Percentiles rank a stretch among this genome's conserved stretches.
Evolutionary conservation across 2,113 vertebrate genomes (phyloP).

Genomic region (Tenrec ecaudatus): DNA sequence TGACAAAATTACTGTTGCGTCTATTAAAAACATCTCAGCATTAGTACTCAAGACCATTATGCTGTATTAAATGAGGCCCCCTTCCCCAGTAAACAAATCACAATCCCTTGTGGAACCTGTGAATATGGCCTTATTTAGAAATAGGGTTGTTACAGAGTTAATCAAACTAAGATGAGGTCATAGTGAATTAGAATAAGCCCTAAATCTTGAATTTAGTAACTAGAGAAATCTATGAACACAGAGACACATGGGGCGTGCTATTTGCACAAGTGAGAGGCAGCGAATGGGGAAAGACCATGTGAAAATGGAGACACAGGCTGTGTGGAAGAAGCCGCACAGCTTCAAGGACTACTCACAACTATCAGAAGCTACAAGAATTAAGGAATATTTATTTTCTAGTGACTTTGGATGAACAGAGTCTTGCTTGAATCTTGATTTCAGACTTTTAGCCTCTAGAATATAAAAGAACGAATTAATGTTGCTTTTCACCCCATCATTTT

Average conservation of each 20-base stretch:
- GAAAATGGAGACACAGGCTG: background rate
- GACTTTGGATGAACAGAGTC: background rate
- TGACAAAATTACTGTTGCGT: background rate
- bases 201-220: background rate
- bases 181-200: background rate
- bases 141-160: background rate
- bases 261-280: background rate
- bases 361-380: background rate
- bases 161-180: background rate
- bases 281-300: background rate
- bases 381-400: background rate
- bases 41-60: background rate
- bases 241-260: background rate
- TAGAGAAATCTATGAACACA: background rate
- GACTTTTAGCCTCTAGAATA: background rate
- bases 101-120: background rate
- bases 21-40: background rate
- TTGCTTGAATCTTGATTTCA: background rate
- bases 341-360: background rate
- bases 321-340: background rate
- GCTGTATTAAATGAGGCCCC: background rate
- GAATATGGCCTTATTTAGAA: background rate
- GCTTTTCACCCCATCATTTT: background rate
- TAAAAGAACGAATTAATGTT: background rate
- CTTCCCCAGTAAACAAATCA: background rate